Evolutionary conservation across 2,888 invertebrate genomes (phyloP), one percentile per base, ranked within the genome.

Genomic region (Lasioglossum pauxillum): DNA sequence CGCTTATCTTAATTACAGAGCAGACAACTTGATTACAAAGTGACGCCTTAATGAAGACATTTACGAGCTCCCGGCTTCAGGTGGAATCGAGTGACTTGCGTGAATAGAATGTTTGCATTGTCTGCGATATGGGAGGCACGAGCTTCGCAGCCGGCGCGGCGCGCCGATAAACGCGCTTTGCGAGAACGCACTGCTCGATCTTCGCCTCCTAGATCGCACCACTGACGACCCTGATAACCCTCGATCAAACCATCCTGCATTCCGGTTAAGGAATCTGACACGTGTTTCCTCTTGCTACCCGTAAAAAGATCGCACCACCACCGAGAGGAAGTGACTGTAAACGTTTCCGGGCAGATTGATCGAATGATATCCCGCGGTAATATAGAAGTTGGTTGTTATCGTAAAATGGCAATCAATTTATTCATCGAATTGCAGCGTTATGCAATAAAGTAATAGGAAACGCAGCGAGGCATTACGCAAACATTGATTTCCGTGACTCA

Each of bases 11-110:
- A 90, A 90, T 90, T 90, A 89, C 86, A 75, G 86, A 84, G 75
- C 83, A 88, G 89, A 90, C 87, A 88, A 87, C 84, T 89, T 84
- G 89, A 90, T 90, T 90, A 86, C 84, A 88, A 83, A 83, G 84
- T 90, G 85, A 89, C 86, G 86, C 71, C 83, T 89, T 90, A 90
- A 90, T 88, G 85, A 88, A 84, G 82, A 87, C 84, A 84, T 88
- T 90, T 88, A 89, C 74, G 80, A 81, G 86, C 84, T 72, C 71
- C 80, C 71, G 83, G 76, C 49, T 82, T 80, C 49, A 73, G 75
- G 81, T 74, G 71, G 83, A 84, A 84, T 86, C 85, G 82, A 88
- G 80, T 86, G 84, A 90, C 79, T 83, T 78, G 84, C 87, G 75
- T 82, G 84, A 87, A 89, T 76, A 49, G 77, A 84, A 77, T 76